Conservation (phyloP, 2,888 invertebrate genomes). For the Thelaira solivaga region DNA sequence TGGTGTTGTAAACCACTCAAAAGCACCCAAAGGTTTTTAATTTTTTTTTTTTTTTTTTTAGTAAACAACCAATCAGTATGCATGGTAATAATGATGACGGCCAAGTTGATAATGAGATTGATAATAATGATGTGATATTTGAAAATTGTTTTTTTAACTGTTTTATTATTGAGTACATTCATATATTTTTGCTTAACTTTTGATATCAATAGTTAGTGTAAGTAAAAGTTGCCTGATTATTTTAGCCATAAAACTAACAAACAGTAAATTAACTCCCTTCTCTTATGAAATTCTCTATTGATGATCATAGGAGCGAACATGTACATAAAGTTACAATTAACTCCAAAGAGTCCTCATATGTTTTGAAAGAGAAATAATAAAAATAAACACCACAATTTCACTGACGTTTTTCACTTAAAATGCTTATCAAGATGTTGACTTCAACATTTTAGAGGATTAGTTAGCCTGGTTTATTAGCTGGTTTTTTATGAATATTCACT, state of each 20-base stretch:
- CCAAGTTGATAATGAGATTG: constrained; percentile 22
- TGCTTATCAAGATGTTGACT: constrained; percentile 53
- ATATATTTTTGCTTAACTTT: constrained; percentile 22
- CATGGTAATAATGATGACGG: constrained; percentile 35
- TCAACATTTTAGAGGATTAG: constrained; percentile 32
- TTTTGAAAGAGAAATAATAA: not conserved
- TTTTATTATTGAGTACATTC: no score
- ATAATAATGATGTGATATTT: constrained; percentile 14
- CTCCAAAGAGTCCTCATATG: constrained; percentile 4
- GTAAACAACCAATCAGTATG: constrained; percentile 18
- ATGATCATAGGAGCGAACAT: constrained; percentile 3
- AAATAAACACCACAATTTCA: constrained; percentile 42
- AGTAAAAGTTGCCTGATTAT: constrained; percentile 48
- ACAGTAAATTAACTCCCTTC: constrained; percentile 23
- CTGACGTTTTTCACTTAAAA: constrained; percentile 49
- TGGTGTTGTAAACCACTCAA: constrained; percentile 27
- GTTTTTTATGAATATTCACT: constrained; percentile 52
- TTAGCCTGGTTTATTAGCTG: not conserved
- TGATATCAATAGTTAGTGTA: not conserved
- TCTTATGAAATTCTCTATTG: constrained; percentile 3
- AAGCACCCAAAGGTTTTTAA: constrained; percentile 15
- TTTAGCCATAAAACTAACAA: constrained; percentile 26
- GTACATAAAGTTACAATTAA: not conserved
- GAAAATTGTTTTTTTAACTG: constrained; percentile 24
- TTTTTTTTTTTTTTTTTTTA: not conserved